A percentile compares a stretch with the other conserved stretches of the same genome.
These are phyloP conservation scores for Vulpes ferrilata DNA, from an alignment of 2,113 vertebrate genomes.

Conservation along the genomic window DNA sequence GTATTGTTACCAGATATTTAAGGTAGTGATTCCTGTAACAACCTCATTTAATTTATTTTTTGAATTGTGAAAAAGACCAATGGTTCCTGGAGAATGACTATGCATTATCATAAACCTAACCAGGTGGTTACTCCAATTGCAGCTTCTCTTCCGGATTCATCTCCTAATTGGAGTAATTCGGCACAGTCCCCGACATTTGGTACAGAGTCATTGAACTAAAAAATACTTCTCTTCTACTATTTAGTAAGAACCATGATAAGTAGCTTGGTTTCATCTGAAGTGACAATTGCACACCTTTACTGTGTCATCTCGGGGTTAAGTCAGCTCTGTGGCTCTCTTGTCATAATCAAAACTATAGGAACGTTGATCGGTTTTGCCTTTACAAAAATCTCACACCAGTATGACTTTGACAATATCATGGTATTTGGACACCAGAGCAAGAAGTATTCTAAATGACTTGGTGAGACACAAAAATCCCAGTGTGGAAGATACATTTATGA, in stretches of 20 bases:
- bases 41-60: neutral
- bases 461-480: neutral
- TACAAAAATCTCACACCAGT: neutral
- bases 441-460: constrained; percentile 23
- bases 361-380: neutral
- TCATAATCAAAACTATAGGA: neutral
- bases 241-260: neutral
- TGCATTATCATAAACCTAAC: neutral
- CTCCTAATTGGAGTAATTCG: constrained; percentile 41
- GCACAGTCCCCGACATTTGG: neutral
- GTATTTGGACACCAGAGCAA: neutral
- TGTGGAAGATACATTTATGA: constrained; percentile 22
- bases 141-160: neutral
- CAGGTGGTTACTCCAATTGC: neutral
- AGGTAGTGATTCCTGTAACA: neutral
- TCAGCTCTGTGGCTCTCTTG: neutral
- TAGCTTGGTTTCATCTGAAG: neutral
- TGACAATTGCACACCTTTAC: neutral
- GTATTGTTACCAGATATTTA: neutral
- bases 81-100: neutral
- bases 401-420: neutral
- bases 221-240: constrained; percentile 10
- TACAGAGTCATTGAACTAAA: neutral
- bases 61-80: neutral
- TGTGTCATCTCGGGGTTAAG: neutral